A percentile compares a stretch with the other conserved stretches of the same genome.
Conservation (phyloP, 2,888 invertebrate genomes). For the Bellardia bayeri region DNA sequence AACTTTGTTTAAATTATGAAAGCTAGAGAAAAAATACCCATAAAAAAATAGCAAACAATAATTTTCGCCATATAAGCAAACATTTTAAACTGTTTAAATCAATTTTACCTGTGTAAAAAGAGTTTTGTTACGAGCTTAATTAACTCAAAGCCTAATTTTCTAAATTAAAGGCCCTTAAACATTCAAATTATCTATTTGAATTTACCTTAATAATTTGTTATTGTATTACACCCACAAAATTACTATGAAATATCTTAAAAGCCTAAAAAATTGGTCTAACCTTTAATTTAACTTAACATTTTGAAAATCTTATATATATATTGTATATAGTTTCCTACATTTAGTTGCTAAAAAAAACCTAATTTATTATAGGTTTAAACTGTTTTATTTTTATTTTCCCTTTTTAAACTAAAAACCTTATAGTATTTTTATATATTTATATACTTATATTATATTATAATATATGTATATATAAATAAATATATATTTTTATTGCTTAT, state of each 20-base stretch:
- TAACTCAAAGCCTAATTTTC: neutral
- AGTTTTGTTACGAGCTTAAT: neutral
- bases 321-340: constrained; percentile 25
- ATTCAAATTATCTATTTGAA: too few species aligned
- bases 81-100: too few species aligned
- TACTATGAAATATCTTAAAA: neutral
- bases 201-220: too few species aligned
- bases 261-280: constrained; percentile 38
- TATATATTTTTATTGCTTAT: constrained; percentile 33
- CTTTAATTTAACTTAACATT: neutral
- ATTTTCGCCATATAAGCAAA: too few species aligned
- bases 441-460: neutral
- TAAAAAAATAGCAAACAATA: too few species aligned
- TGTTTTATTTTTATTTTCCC: neutral
- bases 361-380: neutral
- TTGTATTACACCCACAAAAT: neutral
- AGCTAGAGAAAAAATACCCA: too few species aligned
- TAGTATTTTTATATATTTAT: constrained; percentile 58
- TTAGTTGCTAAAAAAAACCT: constrained; percentile 21
- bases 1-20: too few species aligned
- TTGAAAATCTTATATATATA: neutral
- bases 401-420: constrained; percentile 55
- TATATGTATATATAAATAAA: constrained; percentile 35
- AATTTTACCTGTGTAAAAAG: neutral
- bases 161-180: neutral